Conservation (phyloP, 2,113 vertebrate genomes). For the Neopipo cinnamomea region DNA sequence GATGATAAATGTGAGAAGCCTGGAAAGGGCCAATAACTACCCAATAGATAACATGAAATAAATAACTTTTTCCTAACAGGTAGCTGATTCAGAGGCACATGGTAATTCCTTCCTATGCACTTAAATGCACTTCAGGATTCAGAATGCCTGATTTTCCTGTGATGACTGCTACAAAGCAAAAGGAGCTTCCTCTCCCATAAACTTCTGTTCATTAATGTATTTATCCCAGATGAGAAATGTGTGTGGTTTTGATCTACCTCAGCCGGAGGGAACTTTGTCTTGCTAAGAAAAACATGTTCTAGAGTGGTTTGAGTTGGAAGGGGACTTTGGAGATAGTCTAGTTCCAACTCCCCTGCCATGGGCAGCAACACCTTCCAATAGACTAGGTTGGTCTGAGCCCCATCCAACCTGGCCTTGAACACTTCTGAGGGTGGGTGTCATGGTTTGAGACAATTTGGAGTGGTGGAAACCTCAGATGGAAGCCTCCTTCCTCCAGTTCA, state of each 20-base stretch:
- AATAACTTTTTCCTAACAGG: neutral
- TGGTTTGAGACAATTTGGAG: too few species aligned
- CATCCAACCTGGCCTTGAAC: neutral
- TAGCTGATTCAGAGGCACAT: neutral
- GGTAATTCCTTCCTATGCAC: neutral
- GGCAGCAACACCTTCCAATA: neutral
- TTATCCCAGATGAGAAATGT: neutral
- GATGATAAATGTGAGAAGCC: neutral
- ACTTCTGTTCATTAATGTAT: neutral
- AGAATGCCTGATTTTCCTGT: neutral
- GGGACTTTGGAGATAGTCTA: neutral
- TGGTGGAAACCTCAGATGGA: too few species aligned
- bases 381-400: neutral
- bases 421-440: neutral
- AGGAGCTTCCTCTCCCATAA: neutral
- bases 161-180: neutral
- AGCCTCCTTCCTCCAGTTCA: too few species aligned
- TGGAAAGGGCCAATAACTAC: neutral
- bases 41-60: neutral
- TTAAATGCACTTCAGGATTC: neutral
- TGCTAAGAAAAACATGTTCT: neutral
- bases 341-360: fast-evolving
- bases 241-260: neutral
- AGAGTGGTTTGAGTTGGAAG: neutral
- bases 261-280: neutral